Conservation (phyloP, 1,140 invertebrate genomes). For the Trichogramma pretiosum region DNA sequence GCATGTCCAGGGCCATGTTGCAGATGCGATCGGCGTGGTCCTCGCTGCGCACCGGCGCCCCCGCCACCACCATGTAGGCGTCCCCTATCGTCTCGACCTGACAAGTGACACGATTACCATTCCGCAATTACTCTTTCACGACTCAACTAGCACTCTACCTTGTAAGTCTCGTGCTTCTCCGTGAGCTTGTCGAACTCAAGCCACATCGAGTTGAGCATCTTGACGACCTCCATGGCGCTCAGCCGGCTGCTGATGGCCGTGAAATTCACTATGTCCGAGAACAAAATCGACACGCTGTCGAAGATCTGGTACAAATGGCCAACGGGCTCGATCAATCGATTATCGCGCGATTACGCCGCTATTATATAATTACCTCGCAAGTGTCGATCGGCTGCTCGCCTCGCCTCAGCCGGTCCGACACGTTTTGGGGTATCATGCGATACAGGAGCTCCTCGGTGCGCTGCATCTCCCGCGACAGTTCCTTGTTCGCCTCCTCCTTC, state of each 20-base stretch:
- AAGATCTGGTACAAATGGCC: too few relatives aligned
- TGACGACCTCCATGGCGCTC: conserved; percentile 91
- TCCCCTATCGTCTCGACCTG: conserved; percentile 95
- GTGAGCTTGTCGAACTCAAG: conserved; percentile 86
- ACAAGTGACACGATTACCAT: conserved; percentile 2
- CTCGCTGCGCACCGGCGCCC: conserved; percentile 79
- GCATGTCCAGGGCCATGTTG: conserved; percentile 94
- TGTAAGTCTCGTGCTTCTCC: conserved; percentile 87
- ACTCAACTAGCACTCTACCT: conserved; percentile 55
- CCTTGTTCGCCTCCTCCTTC: conserved; percentile 90
- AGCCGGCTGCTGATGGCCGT: conserved; percentile 92
- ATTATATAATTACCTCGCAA: conserved; percentile 90
- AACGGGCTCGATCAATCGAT: too few relatives aligned
- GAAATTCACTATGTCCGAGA: conserved; percentile 95
- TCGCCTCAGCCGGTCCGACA: conserved; percentile 81
- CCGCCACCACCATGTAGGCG: conserved; percentile 94
- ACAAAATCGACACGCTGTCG: conserved; percentile 87
- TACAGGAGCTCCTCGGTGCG: conserved; percentile 90
- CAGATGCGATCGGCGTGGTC: conserved; percentile 91
- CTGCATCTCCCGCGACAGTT: conserved; percentile 91
- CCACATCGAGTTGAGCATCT: conserved; percentile 94
- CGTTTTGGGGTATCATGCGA: conserved; percentile 97
- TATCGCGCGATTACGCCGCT: too few relatives aligned
- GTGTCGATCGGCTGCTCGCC: conserved; percentile 92
- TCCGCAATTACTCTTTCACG: too few relatives aligned